A percentile compares a stretch with the other conserved stretches of the same genome.
These are phyloP conservation scores for Kryptopterus vitreolus DNA, from an alignment of 2,797 vertebrate species.

Conservation along the genomic window DNA sequence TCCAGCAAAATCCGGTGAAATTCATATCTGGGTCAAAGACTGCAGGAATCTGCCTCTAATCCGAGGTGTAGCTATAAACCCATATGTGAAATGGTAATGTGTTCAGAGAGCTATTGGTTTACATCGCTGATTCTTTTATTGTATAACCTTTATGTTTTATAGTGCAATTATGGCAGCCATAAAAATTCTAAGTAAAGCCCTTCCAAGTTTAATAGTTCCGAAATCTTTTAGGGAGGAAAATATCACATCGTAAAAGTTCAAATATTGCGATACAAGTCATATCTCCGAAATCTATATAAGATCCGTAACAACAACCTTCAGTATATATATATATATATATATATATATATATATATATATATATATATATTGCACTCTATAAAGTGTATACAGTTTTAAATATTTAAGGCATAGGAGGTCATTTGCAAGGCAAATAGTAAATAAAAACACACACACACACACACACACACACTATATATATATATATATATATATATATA, in stretches of 20 bases:
- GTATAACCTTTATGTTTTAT: background rate
- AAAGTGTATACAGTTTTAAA: background rate
- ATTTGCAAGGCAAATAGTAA: background rate
- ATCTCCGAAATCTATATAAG: background rate
- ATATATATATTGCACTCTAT: background rate
- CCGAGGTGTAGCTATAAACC: slow-evolving; percentile 81
- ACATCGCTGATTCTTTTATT: background rate
- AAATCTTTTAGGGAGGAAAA: too few species aligned
- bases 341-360: too few species aligned
- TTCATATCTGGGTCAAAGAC: slow-evolving; percentile 97
- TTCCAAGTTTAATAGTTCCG: background rate
- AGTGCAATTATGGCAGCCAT: background rate
- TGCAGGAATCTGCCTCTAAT: slow-evolving; percentile 86
- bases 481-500: too few species aligned
- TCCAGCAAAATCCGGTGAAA: slow-evolving; percentile 83
- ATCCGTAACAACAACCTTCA: too few species aligned
- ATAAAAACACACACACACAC: too few species aligned
- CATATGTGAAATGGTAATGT: slow-evolving; percentile 92
- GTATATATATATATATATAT: too few species aligned
- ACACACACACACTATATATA: too few species aligned
- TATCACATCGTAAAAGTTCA: too few species aligned
- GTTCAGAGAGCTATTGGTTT: background rate
- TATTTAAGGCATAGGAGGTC: background rate
- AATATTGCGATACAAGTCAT: too few species aligned
- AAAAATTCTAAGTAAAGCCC: too few species aligned